Conservation (phyloP, 2,888 invertebrate species). For the Ptychoptera contaminata region DNA sequence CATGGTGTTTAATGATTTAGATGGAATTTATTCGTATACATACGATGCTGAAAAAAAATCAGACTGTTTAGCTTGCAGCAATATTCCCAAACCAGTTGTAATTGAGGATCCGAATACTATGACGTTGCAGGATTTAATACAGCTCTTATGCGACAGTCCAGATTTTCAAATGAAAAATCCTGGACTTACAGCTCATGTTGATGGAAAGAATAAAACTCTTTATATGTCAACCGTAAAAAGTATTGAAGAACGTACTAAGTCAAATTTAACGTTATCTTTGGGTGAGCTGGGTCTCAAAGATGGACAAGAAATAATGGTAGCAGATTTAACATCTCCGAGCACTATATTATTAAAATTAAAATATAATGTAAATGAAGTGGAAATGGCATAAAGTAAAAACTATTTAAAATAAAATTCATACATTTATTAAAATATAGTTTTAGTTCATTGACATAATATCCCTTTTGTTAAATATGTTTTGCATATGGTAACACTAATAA, state of each 20-base stretch:
- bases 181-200: slow-evolving; percentile 49
- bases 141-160: slow-evolving; percentile 57
- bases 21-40: slow-evolving; percentile 91
- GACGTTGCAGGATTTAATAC: slow-evolving; percentile 67
- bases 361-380: slow-evolving; percentile 41
- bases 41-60: slow-evolving; percentile 79
- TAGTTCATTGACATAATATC: too few species aligned
- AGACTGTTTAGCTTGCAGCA: slow-evolving; percentile 81
- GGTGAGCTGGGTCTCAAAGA: slow-evolving; percentile 69
- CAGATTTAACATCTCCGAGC: slow-evolving; percentile 80
- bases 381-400: slow-evolving; percentile 18
- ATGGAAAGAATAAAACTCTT: slow-evolving; percentile 77
- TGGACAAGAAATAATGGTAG: slow-evolving; percentile 77
- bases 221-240: slow-evolving; percentile 87
- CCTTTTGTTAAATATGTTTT: too few species aligned
- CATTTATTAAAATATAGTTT: background rate
- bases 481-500: too few species aligned
- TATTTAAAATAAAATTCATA: background rate
- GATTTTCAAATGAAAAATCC: slow-evolving; percentile 86
- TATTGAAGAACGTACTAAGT: slow-evolving; percentile 76
- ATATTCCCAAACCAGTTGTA: slow-evolving; percentile 44
- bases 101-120: slow-evolving; percentile 46
- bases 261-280: slow-evolving; percentile 76
- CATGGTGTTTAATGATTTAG: slow-evolving; percentile 89
- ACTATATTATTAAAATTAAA: slow-evolving; percentile 62